These are phyloP conservation scores for Lepilemur septentrionalis DNA, from an alignment of 2,797 vertebrate genomes.

Conservation along the genomic window DNA sequence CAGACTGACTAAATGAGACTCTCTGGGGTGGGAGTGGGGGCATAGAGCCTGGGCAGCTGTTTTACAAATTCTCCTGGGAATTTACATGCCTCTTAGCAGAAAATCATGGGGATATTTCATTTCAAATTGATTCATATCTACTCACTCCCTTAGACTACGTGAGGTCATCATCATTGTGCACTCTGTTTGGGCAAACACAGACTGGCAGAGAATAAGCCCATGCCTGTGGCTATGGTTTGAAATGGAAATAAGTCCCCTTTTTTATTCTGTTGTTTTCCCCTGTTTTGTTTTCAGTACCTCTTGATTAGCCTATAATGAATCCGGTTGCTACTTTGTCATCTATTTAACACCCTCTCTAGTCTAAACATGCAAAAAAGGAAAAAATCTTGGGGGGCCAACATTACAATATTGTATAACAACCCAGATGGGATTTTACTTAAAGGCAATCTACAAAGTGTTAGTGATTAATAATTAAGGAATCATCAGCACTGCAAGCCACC, in stretches of 20 bases:
- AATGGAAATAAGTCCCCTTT: constrained; percentile 52
- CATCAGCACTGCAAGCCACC: constrained; percentile 53
- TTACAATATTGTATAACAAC: constrained; percentile 30
- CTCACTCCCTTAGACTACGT: not conserved
- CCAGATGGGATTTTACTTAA: constrained; percentile 64
- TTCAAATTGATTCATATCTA: constrained; percentile 40
- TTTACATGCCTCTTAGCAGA: not conserved
- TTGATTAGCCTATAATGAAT: constrained; percentile 39
- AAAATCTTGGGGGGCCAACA: constrained; percentile 46
- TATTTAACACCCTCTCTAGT: constrained; percentile 50
- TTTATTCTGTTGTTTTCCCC: not conserved
- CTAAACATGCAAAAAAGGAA: constrained; percentile 51
- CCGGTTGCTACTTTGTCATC: constrained; percentile 35
- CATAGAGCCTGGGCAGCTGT: not conserved
- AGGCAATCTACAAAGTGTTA: constrained; percentile 59
- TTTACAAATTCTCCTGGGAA: constrained; percentile 34
- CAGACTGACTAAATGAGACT: not conserved
- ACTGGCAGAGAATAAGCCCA: not conserved
- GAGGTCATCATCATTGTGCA: not conserved
- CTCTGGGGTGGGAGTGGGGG: not conserved
- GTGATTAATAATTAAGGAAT: constrained; percentile 71
- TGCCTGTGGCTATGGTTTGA: constrained; percentile 34
- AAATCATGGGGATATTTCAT: constrained; percentile 9
- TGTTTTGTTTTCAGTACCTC: constrained; percentile 40
- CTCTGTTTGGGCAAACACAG: constrained; percentile 42